Evolutionary conservation across 30 jellyfish, hydroid and myxozoan genomes (phyloP).

Genomic region (Pseudorhiza aurosa): DNA sequence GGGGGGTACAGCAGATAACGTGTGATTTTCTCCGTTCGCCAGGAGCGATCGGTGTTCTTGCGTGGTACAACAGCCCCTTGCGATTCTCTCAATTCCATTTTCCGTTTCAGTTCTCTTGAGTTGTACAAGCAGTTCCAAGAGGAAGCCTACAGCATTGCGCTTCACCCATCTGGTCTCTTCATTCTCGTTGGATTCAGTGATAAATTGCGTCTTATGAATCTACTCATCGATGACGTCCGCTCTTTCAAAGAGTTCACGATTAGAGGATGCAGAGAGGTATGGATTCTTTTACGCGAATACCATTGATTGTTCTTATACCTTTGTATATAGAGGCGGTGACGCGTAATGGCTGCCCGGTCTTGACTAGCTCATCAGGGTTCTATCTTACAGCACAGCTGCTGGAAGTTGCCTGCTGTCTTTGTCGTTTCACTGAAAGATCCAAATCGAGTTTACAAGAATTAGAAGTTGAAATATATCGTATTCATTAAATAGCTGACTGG

Average conservation of each 20-base stretch:
- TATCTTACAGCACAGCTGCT: not conserved
- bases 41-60: no score
- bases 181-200: conserved; percentile 99
- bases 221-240: conserved; percentile 92
- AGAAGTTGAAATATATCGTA: not conserved
- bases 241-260: conserved; percentile 92
- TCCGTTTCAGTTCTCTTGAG: conserved; percentile 73
- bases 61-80: no score
- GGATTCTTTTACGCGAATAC: not conserved
- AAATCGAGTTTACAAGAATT: not conserved
- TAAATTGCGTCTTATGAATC: conserved; percentile 88
- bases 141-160: conserved; percentile 97
- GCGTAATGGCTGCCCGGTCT: not conserved
- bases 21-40: no score
- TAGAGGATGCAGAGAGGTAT: conserved; percentile 99
- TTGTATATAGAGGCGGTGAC: not conserved
- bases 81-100: not conserved
- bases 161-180: conserved; percentile 97
- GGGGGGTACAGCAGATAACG: no score
- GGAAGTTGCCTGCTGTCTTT: not conserved
- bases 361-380: not conserved
- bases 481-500: not conserved
- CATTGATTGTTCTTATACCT: not conserved
- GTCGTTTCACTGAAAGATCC: not conserved
- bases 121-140: conserved; percentile 95